Percentiles rank a stretch among this genome's conserved stretches.
Evolutionary conservation across 2,113 vertebrate species (phyloP).

Genomic region (Apus apus): DNA sequence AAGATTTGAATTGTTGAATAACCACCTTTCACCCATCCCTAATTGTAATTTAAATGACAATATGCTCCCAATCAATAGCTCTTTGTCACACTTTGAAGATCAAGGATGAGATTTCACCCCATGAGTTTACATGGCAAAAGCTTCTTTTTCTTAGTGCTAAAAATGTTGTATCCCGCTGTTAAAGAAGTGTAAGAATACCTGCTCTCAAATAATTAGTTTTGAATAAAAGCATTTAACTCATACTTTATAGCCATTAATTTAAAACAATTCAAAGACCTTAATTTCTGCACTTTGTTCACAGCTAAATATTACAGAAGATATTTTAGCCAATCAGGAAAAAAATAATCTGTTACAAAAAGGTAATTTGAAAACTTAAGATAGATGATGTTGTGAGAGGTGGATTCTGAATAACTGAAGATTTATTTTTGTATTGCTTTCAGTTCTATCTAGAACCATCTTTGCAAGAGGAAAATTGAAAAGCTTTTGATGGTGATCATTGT

Average conservation of each 20-base stretch:
- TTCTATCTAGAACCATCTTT: neutral
- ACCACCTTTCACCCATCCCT: conserved; percentile 89
- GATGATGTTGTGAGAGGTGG: neutral
- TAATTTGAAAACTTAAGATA: conserved; percentile 38
- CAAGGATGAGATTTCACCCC: conserved; percentile 89
- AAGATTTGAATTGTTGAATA: conserved; percentile 90
- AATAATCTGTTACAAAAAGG: conserved; percentile 2
- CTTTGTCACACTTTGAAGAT: conserved; percentile 91
- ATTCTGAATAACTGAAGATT: conserved; percentile 9
- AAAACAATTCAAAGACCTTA: conserved; percentile 59
- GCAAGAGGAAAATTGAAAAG: neutral
- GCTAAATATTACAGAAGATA: conserved; percentile 52
- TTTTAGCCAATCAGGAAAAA: conserved; percentile 36
- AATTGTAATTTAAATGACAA: conserved; percentile 98
- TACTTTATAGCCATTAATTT: conserved; percentile 50
- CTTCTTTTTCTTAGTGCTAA: conserved; percentile 71
- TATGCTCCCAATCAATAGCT: conserved; percentile 94
- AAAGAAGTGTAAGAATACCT: conserved; percentile 66
- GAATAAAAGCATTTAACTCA: conserved; percentile 61
- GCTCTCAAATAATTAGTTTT: conserved; percentile 54
- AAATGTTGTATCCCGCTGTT: conserved; percentile 69
- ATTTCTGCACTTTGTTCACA: conserved; percentile 63
- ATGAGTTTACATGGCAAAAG: conserved; percentile 78
- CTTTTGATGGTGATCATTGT: neutral
- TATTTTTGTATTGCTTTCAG: conserved; percentile 5